Percentiles rank a stretch among this genome's conserved stretches.
phyloP scores from a whole-genome alignment of 2,888 invertebrate species.

The Eutolmus rufibarbis region DNA sequence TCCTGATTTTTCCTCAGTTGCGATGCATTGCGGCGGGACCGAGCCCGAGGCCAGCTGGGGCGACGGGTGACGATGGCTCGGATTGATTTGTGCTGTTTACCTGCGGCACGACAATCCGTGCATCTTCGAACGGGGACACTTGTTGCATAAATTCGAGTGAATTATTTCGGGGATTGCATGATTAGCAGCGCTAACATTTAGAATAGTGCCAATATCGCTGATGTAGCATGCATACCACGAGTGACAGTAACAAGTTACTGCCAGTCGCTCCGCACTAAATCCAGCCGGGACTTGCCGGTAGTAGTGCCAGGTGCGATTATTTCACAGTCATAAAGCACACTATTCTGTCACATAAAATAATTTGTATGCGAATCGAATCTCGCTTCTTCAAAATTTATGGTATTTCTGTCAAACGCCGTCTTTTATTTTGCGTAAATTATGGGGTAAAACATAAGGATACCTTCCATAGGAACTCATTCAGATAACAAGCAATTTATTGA shows the following conservation, averaged over 20 bases:
- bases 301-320: constrained; percentile 8
- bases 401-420: not conserved
- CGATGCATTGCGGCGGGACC: not conserved
- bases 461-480: not conserved
- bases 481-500: not conserved
- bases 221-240: not conserved
- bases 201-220: not conserved
- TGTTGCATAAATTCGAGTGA: not conserved
- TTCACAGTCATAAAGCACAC: not conserved
- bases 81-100: not conserved
- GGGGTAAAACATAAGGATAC: not conserved
- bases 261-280: not conserved
- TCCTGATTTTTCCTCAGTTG: not conserved
- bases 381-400: not conserved
- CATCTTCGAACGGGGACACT: not conserved
- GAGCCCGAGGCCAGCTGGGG: not conserved
- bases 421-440: not conserved
- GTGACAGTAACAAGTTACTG: constrained; percentile 1
- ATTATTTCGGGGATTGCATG: not conserved
- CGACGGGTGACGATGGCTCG: not conserved
- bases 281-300: not conserved
- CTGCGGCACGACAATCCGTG: not conserved
- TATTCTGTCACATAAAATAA: not conserved
- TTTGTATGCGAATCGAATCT: not conserved
- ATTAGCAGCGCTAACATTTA: not conserved